A percentile compares a stretch with the other conserved stretches of the same genome.
phyloP scores from a whole-genome alignment of 2,888 invertebrate species.

The Harpalus rubripes region DNA sequence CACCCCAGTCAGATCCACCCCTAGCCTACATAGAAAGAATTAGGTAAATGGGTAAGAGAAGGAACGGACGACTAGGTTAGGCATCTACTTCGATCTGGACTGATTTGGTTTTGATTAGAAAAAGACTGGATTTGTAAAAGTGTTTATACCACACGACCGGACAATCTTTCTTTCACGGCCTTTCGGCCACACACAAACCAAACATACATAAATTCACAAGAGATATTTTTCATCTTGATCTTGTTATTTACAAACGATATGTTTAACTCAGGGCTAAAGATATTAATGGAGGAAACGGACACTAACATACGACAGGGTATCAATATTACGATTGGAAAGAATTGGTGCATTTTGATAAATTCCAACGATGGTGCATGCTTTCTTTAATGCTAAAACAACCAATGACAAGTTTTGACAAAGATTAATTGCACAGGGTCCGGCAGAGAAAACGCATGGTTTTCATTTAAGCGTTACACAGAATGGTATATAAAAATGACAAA shows the following conservation, averaged over 20 bases:
- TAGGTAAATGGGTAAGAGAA: background rate
- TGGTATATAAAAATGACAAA: no score
- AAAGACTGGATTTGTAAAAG: no score
- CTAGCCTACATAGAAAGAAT: background rate
- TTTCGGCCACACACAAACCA: background rate
- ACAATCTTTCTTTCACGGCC: background rate
- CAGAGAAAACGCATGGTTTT: no score
- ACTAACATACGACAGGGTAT: background rate
- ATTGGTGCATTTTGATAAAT: no score
- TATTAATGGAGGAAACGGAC: background rate
- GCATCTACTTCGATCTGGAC: no score
- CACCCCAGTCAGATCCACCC: background rate
- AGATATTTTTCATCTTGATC: background rate
- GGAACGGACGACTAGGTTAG: no score
- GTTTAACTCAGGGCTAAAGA: background rate
- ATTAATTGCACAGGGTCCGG: no score
- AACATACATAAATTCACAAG: background rate
- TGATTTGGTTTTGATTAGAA: no score
- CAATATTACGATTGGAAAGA: background rate
- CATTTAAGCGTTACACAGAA: no score
- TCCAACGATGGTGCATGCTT: no score
- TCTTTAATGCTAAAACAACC: no score
- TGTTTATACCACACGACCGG: background rate
- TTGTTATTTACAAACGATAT: slow-evolving; percentile 7
- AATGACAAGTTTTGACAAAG: no score